Conservation (phyloP, 2,113 vertebrate species). For the Talpa occidentalis region DNA sequence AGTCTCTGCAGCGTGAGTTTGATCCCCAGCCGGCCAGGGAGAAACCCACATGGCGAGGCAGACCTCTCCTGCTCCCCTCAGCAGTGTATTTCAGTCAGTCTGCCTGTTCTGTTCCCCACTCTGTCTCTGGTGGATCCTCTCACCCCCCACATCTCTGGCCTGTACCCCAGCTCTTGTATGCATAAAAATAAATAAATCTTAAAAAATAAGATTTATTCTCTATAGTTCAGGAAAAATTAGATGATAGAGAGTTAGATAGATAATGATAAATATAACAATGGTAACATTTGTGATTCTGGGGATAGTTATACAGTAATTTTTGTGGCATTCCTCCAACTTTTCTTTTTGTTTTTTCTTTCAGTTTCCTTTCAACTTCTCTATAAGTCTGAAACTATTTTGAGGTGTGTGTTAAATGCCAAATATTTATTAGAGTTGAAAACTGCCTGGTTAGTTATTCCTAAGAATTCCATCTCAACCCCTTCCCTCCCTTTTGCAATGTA, state of each 20-base stretch:
- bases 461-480: not conserved
- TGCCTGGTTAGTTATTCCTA: not conserved
- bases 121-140: no score
- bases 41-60: no score
- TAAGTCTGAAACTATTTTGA: not conserved
- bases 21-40: no score
- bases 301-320: not conserved
- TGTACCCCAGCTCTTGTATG: no score
- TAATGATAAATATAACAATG: not conserved
- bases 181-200: no score
- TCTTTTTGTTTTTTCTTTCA: no score
- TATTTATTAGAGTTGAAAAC: constrained; percentile 55
- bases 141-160: no score
- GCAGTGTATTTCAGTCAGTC: no score
- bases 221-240: not conserved
- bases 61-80: no score
- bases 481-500: not conserved
- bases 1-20: no score
- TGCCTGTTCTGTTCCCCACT: no score
- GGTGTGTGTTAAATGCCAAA: constrained; percentile 21
- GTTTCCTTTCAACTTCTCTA: not conserved
- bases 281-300: not conserved
- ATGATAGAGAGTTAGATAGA: not conserved
- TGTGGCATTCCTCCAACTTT: not conserved
- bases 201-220: not conserved